Percentiles rank a stretch among this genome's conserved stretches.
Conservation (phyloP, 2,113 vertebrate species). For the Anarhynchus alexandrinus region DNA sequence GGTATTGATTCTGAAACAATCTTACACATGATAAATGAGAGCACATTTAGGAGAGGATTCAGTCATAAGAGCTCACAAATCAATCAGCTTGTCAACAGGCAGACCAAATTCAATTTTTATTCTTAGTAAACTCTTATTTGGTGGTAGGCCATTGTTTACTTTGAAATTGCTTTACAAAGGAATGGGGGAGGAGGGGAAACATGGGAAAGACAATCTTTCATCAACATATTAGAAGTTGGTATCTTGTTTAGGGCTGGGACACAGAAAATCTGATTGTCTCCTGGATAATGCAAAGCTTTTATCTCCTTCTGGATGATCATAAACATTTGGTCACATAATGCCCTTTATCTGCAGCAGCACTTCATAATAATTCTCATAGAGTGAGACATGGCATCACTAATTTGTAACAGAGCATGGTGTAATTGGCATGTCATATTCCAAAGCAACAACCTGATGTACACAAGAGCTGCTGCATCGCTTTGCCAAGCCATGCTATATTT, state of each 20-base stretch:
- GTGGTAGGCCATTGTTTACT: slow-evolving; percentile 73
- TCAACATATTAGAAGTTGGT: slow-evolving; percentile 29
- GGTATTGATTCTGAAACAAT: slow-evolving; percentile 96
- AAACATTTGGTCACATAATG: background rate
- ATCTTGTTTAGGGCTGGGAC: background rate
- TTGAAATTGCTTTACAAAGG: slow-evolving; percentile 72
- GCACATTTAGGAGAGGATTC: slow-evolving; percentile 86
- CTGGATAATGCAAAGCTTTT: background rate
- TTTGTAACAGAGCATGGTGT: background rate
- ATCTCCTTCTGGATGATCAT: background rate
- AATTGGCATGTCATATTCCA: background rate
- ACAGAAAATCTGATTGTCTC: background rate
- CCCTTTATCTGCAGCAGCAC: background rate
- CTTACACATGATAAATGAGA: slow-evolving; percentile 95
- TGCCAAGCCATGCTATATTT: background rate
- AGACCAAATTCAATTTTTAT: slow-evolving; percentile 98
- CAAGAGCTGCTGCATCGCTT: background rate
- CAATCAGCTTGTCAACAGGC: slow-evolving; percentile 97
- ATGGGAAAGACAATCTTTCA: slow-evolving; percentile 58
- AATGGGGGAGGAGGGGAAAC: background rate
- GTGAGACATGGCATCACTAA: background rate
- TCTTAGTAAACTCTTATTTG: slow-evolving; percentile 90
- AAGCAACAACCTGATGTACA: background rate
- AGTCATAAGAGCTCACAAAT: slow-evolving; percentile 94
- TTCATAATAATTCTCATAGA: background rate